Evolutionary conservation across 2,113 vertebrate genomes (phyloP), one percentile per base, ranked within the genome.

Genomic region (Merops nubicus): DNA sequence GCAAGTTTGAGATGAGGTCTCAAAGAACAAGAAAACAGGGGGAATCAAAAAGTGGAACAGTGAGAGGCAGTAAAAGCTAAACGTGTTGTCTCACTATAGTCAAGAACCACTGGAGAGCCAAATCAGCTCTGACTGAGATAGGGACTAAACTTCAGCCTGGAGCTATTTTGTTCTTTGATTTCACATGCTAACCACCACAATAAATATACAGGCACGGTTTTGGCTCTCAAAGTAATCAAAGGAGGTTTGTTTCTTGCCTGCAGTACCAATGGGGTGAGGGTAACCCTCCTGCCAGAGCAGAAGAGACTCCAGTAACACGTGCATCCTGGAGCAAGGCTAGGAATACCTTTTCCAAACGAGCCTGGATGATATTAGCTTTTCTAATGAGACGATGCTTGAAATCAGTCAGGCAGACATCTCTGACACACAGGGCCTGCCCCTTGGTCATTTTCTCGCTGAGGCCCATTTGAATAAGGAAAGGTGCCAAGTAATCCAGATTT

Each of bases 401-500:
- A 60, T 98, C 95, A 1, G 31, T 59, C 85, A 99, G 92, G 85
- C 98, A 98, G 18, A 97, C 95, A 0, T 96, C 97, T 65, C 97
- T 97, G 57, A 99, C 68, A 23, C 47, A 81, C 33, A 91, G 8
- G 2, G 98, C 99, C 18, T 98, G 94, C 51, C 82, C 72, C 5
- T 68, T 86, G 1, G 88, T 98, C 94, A 99, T 84, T 59, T 85
- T 96, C 56, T 96, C 94, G 1, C 92, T 51, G 4, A 97, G 75
- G 3, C 97, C 95, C 26, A 97, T 70, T 40, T 51, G 97, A n/a
- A 96, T 96, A 72, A 99, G 94, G 89, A 98, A 97, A 0, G 98
- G 98, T 9, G 98, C 98, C 97, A 99, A 81, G 76, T 98, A 96
- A 96, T 99, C 99, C 57, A 97, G 85, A 38, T 98, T 97, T 88